Conservation (phyloP, 2,113 vertebrate genomes). For the Formicarius rufipectus region DNA sequence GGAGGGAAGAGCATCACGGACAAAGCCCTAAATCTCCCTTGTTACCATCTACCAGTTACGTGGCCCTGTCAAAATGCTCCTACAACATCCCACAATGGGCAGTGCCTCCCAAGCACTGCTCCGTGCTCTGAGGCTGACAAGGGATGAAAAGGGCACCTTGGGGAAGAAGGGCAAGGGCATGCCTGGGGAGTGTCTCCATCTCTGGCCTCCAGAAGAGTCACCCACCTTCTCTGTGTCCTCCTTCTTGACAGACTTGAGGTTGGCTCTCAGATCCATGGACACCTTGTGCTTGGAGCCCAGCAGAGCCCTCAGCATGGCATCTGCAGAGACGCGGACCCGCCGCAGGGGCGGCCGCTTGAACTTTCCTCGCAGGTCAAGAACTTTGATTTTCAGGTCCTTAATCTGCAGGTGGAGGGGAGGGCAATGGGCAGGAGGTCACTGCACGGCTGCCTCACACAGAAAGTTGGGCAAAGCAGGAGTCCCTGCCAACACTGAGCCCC, state of each 20-base stretch:
- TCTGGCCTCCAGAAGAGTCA: not conserved
- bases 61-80: not conserved
- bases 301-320: conserved; percentile 92
- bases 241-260: conserved; percentile 96
- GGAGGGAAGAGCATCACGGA: fast-evolving
- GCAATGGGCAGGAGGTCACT: not conserved
- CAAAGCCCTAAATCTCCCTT: not conserved
- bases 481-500: fast-evolving
- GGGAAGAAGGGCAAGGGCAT: not conserved
- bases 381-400: conserved; percentile 91
- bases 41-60: not conserved
- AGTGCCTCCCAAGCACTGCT: not conserved
- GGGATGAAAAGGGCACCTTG: not conserved
- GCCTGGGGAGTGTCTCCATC: not conserved
- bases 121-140: not conserved
- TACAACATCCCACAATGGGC: not conserved
- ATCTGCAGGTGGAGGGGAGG: conserved; percentile 72
- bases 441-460: not conserved
- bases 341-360: conserved; percentile 90
- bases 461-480: not conserved
- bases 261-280: conserved; percentile 94
- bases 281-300: conserved; percentile 97
- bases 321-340: conserved; percentile 88
- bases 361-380: conserved; percentile 91
- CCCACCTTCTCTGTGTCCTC: conserved; percentile 94